Percentiles rank a stretch among this genome's conserved stretches.
Conservation (phyloP, 2,113 vertebrate genomes). For the Syngnathus typhle region DNA sequence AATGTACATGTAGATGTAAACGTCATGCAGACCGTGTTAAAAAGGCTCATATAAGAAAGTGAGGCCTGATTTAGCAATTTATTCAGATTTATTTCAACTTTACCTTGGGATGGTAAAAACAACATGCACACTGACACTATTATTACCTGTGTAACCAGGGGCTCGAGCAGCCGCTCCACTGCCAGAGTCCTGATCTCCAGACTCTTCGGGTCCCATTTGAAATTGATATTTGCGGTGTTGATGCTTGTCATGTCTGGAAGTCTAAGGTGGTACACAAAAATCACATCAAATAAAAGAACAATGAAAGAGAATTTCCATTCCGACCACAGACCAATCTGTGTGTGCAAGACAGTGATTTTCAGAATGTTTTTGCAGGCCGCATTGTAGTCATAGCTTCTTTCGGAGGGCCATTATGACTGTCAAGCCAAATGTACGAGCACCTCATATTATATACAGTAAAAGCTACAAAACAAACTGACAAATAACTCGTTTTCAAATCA, state of each 20-base stretch:
- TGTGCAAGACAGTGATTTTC: not conserved
- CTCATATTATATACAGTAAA: too few relatives aligned
- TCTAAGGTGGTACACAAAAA: conserved; percentile 22
- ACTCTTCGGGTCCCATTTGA: conserved; percentile 99
- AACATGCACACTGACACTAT: not conserved
- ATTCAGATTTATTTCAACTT: not conserved
- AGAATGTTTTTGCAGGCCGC: not conserved
- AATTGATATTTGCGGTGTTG: conserved; percentile 90
- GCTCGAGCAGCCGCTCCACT: conserved; percentile 91
- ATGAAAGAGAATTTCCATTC: conserved; percentile 6
- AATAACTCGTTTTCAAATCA: too few relatives aligned
- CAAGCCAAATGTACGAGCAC: too few relatives aligned
- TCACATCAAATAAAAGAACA: not conserved
- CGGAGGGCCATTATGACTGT: too few relatives aligned
- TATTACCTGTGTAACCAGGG: conserved; percentile 92
- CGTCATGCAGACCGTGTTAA: too few relatives aligned
- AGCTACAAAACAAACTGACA: too few relatives aligned
- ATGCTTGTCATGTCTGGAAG: conserved; percentile 76
- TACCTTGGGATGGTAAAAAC: not conserved
- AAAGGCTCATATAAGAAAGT: too few relatives aligned
- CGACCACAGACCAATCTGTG: not conserved
- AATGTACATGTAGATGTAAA: too few relatives aligned
- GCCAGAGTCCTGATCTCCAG: conserved; percentile 95
- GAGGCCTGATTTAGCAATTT: not conserved
- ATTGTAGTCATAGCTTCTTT: too few relatives aligned